Evolutionary conservation across 2,888 invertebrate genomes (phyloP), one percentile per base, ranked within the genome.

Genomic region (Drosophila atripex): DNA sequence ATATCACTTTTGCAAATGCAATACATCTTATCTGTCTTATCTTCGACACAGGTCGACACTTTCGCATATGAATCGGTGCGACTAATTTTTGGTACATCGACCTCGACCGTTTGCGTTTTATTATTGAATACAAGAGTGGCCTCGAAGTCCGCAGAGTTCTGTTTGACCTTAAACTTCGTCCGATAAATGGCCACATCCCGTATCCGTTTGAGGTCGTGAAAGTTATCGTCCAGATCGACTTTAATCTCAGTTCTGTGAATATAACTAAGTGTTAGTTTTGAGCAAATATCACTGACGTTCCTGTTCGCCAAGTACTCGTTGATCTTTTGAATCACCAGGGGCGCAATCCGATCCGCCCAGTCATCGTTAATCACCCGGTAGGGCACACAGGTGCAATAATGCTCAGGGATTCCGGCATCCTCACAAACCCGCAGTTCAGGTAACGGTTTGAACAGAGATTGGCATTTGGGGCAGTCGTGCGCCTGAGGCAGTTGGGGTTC

Each of bases 331-430:
- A 86, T 73, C 0, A 82, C 71, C 0, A 23, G 18, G 0, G 25
- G 43, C 0, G 84, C 77, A 16, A 82, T 76, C 0, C 74, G 64
- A 1, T 53, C 2, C 0, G 72, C 46, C 82, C 82, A 82, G 1
- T 32, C 3, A 3, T 1, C 0, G 0, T 2, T 0, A 1, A 80
- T 30, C 6, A 65, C 39, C 12, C 73, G 85, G 12, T 73, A 80
- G 0, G 80, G 80, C 50, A 53, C 92, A 79, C 96, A 96, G 74
- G 94, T 94, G 88, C 95, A 96, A 94, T 95, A 96, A 84, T 95
- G 95, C 25, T 93, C 92, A 0, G 93, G 91, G 57, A 96, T 94
- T 0, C 93, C 93, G 2, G 93, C 94, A 53, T 95, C 94, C 18
- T 91, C 90, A 83, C 96, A 96, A 1, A 94, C 93, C 21, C 96